Base-by-base conservation (phyloP, 2,888 invertebrate genomes). In the Thecocarcelia acutangulata region DNA sequence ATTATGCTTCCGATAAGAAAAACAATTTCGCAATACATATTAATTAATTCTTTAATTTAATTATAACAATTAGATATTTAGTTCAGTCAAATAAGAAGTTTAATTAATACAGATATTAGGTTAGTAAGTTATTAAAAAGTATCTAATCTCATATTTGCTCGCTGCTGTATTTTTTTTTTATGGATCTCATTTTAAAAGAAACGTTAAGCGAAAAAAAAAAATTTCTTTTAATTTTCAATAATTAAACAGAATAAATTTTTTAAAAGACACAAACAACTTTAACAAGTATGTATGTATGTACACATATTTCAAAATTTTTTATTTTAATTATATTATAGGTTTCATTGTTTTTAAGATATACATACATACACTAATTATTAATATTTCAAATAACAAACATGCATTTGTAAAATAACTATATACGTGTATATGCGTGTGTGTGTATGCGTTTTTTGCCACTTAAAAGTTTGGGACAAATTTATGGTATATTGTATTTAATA, bases 331-430 rank as follows among this genome's bases (percentile, higher is more conserved):
- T 3, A 8, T 9, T 6, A 33, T 63, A 56, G 21, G 21, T 64
- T 69, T 54, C 46, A 69, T 63, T 54, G 61, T 69, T 76, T 61
- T 19, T 70, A 80, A 70, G 70, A 72, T 24, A 33, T 69, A 72
- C 80, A 76, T 42, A 56, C 68, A 79, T 61, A 52, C 40, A 61
- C 28, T 56, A 50, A 13, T 80, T 69, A 42, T 37, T 37, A 33
- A n/a, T 59, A 13, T 52, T 59, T 61, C 17, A 24, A 72, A 11
- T 46, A 81, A 68, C 61, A 63, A 81, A 68, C 81, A 81, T 81
- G 81, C 77, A 77, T 52, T 61, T 61, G 54, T 54, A 61, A 66
- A 40, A 78, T 59, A 46, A 19, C 40, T 33, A 9, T 33, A 9
- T 1, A 8, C 9, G 9, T 33, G 33, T 33, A 9, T 9, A 8